Percentiles rank a stretch among this genome's conserved stretches.
phyloP scores from a whole-genome alignment of 2,888 invertebrate species.

The Aphidius colemani region DNA sequence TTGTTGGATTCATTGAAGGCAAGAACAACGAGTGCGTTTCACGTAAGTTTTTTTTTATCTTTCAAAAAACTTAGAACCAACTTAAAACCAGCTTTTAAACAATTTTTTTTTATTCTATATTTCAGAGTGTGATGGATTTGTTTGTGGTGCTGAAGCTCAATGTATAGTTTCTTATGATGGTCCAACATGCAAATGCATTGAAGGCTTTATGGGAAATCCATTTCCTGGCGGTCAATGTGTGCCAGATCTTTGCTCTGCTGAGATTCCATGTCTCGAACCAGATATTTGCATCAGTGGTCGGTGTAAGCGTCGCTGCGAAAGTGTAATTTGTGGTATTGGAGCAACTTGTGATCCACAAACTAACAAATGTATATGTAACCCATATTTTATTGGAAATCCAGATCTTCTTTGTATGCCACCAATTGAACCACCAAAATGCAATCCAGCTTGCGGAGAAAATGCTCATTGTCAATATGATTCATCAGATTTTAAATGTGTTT shows the following conservation, averaged over 20 bases:
- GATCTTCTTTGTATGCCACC: slow-evolving; percentile 90
- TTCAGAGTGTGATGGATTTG: slow-evolving; percentile 70
- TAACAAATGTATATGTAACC: slow-evolving; percentile 85
- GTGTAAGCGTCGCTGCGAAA: slow-evolving; percentile 87
- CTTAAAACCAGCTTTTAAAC: no score
- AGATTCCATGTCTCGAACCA: slow-evolving; percentile 77
- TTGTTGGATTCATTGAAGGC: slow-evolving; percentile 80
- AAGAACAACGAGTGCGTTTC: slow-evolving; percentile 83
- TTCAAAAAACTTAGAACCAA: no score
- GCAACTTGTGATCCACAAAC: slow-evolving; percentile 81
- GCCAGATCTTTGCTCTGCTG: slow-evolving; percentile 80
- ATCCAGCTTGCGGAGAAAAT: slow-evolving; percentile 79
- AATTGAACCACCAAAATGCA: slow-evolving; percentile 76
- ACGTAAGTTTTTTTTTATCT: slow-evolving; percentile 61
- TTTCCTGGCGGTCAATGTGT: slow-evolving; percentile 87
- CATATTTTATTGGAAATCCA: slow-evolving; percentile 87
- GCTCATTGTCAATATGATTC: slow-evolving; percentile 85
- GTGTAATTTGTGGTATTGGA: slow-evolving; percentile 84
- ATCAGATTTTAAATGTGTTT: slow-evolving; percentile 76
- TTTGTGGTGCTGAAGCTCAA: slow-evolving; percentile 82
- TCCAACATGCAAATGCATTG: slow-evolving; percentile 86
- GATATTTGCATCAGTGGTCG: slow-evolving; percentile 85
- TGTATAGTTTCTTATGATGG: slow-evolving; percentile 84
- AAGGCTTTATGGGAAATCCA: slow-evolving; percentile 86
- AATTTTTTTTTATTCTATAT: no score